Percentiles rank a stretch among this genome's conserved stretches.
Evolutionary conservation across 37 sponge, comb jelly and placozoan genomes (phyloP).

Genomic region (Bolinopsis microptera): DNA sequence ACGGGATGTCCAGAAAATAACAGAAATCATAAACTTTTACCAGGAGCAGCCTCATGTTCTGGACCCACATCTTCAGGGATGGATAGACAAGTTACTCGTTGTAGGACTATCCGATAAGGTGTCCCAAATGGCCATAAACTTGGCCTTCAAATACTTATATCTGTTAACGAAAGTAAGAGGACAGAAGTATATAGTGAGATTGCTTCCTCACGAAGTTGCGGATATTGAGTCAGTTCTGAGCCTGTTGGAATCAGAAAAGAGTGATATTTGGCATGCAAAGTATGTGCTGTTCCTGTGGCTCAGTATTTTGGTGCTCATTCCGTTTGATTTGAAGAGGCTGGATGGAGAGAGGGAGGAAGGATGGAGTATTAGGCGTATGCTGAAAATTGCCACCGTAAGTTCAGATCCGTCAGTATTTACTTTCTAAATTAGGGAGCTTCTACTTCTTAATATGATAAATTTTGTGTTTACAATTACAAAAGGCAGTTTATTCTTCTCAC

Average conservation of each 20-base stretch:
- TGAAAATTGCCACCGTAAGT: conserved; percentile 75
- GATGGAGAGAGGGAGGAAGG: conserved; percentile 70
- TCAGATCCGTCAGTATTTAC: no score
- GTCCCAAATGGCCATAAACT: conserved; percentile 69
- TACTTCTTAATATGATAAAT: no score
- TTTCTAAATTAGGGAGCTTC: no score
- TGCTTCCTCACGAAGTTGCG: conserved; percentile 92
- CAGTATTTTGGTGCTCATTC: conserved; percentile 85
- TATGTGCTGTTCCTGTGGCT: conserved; percentile 97
- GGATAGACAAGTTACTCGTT: conserved; percentile 19
- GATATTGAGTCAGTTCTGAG: conserved; percentile 82
- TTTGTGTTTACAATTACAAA: no score
- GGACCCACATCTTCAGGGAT: conserved; percentile 84
- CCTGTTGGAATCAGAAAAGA: conserved; percentile 74
- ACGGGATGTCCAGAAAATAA: conserved; percentile 30
- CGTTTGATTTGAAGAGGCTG: conserved; percentile 90
- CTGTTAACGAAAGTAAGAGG: conserved; percentile 78
- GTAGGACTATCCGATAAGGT: conserved; percentile 24
- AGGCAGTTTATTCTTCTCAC: no score
- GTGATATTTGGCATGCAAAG: conserved; percentile 92
- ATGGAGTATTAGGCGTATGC: conserved; percentile 75
- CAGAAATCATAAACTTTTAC: conserved; percentile 82
- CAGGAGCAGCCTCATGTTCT: conserved; percentile 97
- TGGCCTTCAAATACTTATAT: conserved; percentile 91
- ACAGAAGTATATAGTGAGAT: conserved; percentile 87